Base-by-base conservation (phyloP, 2,797 vertebrate genomes). In the Florisuga fusca region DNA sequence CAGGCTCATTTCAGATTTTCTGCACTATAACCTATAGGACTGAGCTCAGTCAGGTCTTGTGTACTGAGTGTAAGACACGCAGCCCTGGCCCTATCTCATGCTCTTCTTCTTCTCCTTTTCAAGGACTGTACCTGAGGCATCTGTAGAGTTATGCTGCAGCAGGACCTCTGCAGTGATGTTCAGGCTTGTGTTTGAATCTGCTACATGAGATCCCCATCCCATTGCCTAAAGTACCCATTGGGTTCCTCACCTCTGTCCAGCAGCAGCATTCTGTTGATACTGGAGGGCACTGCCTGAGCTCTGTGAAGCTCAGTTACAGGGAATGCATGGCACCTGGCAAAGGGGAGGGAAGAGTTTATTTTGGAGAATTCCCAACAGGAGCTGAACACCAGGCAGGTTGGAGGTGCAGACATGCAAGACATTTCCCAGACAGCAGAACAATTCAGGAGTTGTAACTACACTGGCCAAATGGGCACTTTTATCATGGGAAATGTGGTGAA, bases 401-500 rank as follows among this genome's bases (percentile, higher is more conserved):
- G 71, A 84, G 75, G 46, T 64, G 41, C 43, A 74, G 79, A 23
- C 5, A 5, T 45, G 45, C 85, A 90, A 58, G 67, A 91, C 63
- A 29, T 84, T 87, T 94, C 72, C 78, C 78, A 86, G 67, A 71
- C 33, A 58, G 71, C 43, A 82, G 86, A 88, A 50, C 43, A 48
- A 58, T 13, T 48, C 67, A 80, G 77, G 45, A 73, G 55, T 8
- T 91, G 26, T 53, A 67, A 36, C 67, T 64, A 4, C n/a, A 2
- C 27, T 7, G 14, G 5, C 45, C 51, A 50, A 75, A 79, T 34
- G 64, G n/a, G 54, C 46, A 29, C 73, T 74, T 62, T 34, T 57
- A 23, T 53, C 38, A 26, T 3, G 2, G 11, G 46, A 31, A 62
- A 25, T 10, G 7, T 8, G 26, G 29, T 89, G 54, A 68, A 74